Conservation (phyloP, 2,797 vertebrate species). For the Chiroxiphia lanceolata region DNA sequence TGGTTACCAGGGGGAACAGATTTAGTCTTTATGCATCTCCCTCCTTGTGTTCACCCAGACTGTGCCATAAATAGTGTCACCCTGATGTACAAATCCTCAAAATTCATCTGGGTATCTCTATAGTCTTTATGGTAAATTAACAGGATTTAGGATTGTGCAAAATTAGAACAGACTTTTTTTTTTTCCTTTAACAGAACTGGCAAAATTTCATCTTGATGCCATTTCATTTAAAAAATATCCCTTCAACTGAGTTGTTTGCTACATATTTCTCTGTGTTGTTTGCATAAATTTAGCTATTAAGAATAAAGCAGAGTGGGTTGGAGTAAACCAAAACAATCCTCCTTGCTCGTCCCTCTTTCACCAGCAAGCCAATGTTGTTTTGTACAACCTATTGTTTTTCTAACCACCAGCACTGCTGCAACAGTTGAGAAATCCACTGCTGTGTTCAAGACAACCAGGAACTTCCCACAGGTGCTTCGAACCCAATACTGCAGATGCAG, state of each 20-base stretch:
- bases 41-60: not conserved
- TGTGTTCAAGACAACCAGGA: not conserved
- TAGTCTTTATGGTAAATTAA: not conserved
- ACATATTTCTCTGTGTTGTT: not conserved
- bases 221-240: not conserved
- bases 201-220: not conserved
- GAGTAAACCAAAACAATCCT: not conserved
- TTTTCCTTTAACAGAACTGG: not conserved
- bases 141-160: not conserved
- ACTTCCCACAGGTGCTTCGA: not conserved
- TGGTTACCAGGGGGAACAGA: conserved; percentile 33
- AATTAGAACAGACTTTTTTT: not conserved
- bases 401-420: not conserved
- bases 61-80: not conserved
- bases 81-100: not conserved
- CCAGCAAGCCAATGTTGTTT: not conserved
- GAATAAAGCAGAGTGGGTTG: not conserved
- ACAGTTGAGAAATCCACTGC: not conserved
- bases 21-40: conserved; percentile 10
- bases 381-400: not conserved
- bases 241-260: not conserved
- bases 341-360: not conserved
- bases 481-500: not conserved
- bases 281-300: not conserved
- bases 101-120: not conserved